Evolutionary conservation across 2,888 invertebrate species (phyloP), one percentile per base, ranked within the genome.

Genomic region (Eurytoma adleriae): DNA sequence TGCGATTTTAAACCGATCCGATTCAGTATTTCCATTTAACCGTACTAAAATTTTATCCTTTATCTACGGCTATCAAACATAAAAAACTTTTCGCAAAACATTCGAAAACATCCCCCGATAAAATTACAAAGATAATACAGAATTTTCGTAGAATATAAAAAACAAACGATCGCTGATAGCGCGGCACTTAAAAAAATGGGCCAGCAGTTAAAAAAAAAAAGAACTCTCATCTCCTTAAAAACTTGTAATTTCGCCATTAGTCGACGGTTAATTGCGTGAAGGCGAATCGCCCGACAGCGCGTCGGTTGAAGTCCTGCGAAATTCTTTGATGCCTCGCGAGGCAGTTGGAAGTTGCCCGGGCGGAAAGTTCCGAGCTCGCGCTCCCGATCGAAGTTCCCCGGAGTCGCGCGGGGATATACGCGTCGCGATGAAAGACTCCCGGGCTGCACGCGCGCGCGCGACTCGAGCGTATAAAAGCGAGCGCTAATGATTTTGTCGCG

Each of bases 401-500:
- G 20, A 10, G 40, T 20, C 13, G 30, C 13, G 30, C 14, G n/a
- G 18, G 13, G 62, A 57, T 40, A 40, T 30, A 7, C 27, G 1
- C 54, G 50, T 62, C 62, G 16, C 7, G 16, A 68, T 24, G 56
- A 64, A 48, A 48, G 64, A 40, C 40, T 10, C 10, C n/a, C 1
- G 62, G 20, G 5, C n/a, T 40, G 18, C 14, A 1, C 30, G 52
- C 66, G 5, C 30, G 52, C 66, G 5, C 20, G 54, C 50, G n/a
- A 54, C 24, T 56, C 20, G 30, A 71, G 50, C 62, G 62, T 40
- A 24, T 48, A 62, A 76, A 76, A 78, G 61, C 67, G 16, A 72
- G 18, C 67, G 56, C 73, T 78, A 78, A 78, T 78, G 73, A 73
- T 78, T 73, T 73, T 70, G 20, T 66, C 75, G 57, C 30, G 40